Evolutionary conservation across 2,113 vertebrate genomes (phyloP), one percentile per base, ranked within the genome.

Genomic region (Mustelus asterias): DNA sequence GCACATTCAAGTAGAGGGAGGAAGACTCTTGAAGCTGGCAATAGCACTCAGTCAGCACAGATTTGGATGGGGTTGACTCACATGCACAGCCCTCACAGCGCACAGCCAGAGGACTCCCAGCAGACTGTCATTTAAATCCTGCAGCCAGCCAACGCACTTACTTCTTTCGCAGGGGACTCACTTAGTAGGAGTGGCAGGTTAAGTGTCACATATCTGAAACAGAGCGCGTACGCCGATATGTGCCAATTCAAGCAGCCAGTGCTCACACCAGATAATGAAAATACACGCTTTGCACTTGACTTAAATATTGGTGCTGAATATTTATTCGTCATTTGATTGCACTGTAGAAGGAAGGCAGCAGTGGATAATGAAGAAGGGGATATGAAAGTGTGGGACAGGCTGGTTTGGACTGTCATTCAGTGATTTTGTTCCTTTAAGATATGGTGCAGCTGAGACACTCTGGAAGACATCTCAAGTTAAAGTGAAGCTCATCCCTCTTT

Each of bases 161-260:
- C 54, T 93, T 63, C 16, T 37, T 65, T 65, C 89, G 37, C 60
- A 22, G 24, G 60, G 89, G 60, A 37, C 63, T 93, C 89, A 65
- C 60, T 22, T 37, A 37, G 60, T 37, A 93, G 60, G 89, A 65
- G 60, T 8, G 60, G 33, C 63, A 65, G 33, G 60, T 65, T 20
- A 93, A 93, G 89, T 93, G 89, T 93, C 89, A 93, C 33, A 93
- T 60, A 65, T 65, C 89, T 65, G 89, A 93, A 93, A 65, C 89
- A 93, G n/a, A 18, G 89, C 89, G 65, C 33, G 65, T 67, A 5
- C 60, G 22, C 89, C 58, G 65, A 93, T 16, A 93, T 37, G 60
- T 37, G 60, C 89, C 89, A 93, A n/a, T 16, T 93, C 60, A 93
- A 93, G 60, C 60, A 93, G 89, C 33, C 89, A 65, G 0, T 33